A percentile compares a stretch with the other conserved stretches of the same genome.
Evolutionary conservation across 2,113 vertebrate genomes (phyloP).

Genomic region (Periophthalmus modestus): DNA sequence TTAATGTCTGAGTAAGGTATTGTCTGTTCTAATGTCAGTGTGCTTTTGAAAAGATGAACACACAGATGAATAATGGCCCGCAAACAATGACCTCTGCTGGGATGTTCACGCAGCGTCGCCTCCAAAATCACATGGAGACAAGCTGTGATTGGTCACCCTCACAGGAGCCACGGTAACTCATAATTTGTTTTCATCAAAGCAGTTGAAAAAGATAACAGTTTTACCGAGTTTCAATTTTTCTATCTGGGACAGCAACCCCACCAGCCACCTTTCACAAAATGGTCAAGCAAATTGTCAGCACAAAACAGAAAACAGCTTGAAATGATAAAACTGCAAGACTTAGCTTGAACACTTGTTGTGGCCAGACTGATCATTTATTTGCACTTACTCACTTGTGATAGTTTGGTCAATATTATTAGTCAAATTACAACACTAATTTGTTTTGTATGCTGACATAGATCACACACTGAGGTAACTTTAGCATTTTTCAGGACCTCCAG

Average conservation of each 20-base stretch:
- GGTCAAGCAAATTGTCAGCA: background rate
- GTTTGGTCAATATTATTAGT: no score
- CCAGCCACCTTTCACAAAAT: background rate
- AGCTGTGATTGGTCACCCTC: slow-evolving; percentile 20
- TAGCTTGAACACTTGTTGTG: background rate
- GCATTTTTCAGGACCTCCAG: no score
- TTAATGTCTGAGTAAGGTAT: slow-evolving; percentile 19
- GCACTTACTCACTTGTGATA: no score
- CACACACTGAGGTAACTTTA: no score
- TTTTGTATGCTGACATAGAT: no score
- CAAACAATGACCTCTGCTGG: slow-evolving; percentile 34
- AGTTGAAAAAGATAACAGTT: background rate
- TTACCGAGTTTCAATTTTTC: background rate
- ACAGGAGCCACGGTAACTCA: slow-evolving; percentile 16
- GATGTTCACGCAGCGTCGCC: slow-evolving; percentile 28
- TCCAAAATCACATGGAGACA: slow-evolving; percentile 18
- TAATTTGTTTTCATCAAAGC: background rate
- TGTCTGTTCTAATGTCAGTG: slow-evolving; percentile 19
- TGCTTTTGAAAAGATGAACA: slow-evolving; percentile 20
- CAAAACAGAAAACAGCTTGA: background rate
- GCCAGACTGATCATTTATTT: background rate
- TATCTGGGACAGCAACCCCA: background rate
- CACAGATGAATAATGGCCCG: slow-evolving; percentile 26
- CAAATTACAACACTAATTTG: no score
- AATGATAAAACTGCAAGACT: background rate